These are phyloP conservation scores for Seriola dumerili DNA, from an alignment of 2,113 vertebrate genomes.

Conservation along the genomic window DNA sequence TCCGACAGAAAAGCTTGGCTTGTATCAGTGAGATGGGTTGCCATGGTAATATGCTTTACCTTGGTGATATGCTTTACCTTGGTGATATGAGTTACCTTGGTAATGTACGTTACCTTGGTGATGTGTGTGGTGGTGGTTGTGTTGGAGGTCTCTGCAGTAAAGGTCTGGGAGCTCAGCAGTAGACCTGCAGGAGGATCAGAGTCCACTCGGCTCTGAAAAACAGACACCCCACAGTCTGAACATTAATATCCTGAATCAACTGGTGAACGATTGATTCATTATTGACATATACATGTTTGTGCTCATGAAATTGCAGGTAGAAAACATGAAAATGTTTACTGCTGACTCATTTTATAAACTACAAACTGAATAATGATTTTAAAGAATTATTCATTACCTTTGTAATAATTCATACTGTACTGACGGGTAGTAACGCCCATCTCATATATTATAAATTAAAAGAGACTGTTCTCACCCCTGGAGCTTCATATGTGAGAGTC, in stretches of 20 bases:
- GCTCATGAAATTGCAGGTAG: background rate
- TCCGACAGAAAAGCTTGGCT: too few species aligned
- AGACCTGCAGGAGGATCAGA: constrained; percentile 86
- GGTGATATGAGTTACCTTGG: too few species aligned
- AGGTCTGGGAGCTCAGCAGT: constrained; percentile 94
- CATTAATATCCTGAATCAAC: background rate
- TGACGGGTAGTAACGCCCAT: background rate
- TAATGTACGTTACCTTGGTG: constrained; percentile 86
- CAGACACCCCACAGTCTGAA: background rate
- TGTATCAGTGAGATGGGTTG: too few species aligned
- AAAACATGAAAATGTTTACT: too few species aligned
- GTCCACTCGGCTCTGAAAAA: constrained; percentile 77
- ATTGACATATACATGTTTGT: too few species aligned
- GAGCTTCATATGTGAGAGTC: constrained; percentile 64
- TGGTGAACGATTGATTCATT: background rate
- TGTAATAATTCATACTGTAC: background rate
- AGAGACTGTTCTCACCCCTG: constrained; percentile 54
- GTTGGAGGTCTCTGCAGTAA: constrained; percentile 94
- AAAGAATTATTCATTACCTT: background rate
- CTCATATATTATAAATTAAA: background rate
- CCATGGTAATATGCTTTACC: too few species aligned
- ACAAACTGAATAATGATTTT: too few species aligned
- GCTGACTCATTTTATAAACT: too few species aligned
- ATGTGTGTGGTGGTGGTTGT: constrained; percentile 96
- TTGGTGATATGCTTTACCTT: background rate